Conservation (phyloP, 1,140 invertebrate species). For the Anagrus nilaparvatae region DNA sequence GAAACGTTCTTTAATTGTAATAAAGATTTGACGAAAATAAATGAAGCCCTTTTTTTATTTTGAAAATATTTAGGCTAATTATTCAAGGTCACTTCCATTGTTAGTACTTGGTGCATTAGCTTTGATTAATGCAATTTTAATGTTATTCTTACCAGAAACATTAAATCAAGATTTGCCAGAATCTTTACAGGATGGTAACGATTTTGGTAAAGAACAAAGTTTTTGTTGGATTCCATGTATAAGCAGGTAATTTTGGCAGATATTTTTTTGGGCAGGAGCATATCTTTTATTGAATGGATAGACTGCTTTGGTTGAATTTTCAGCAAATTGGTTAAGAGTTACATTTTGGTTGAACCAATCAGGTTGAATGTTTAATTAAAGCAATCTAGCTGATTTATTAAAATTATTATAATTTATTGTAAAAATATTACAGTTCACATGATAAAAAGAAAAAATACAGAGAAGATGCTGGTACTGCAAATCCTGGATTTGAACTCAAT, state of each 20-base stretch:
- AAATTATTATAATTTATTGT: no score
- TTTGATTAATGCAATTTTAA: conserved; percentile 58
- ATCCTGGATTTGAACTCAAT: conserved; percentile 33
- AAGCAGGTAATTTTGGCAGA: conserved; percentile 46
- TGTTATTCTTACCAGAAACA: conserved; percentile 72
- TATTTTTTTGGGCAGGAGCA: no score
- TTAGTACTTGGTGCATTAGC: conserved; percentile 62
- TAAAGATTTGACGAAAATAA: no score
- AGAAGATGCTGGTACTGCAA: conserved; percentile 30
- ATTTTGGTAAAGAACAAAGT: conserved; percentile 68
- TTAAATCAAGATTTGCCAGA: conserved; percentile 72
- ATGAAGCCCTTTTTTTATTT: no score
- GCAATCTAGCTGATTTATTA: no score
- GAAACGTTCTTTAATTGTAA: no score
- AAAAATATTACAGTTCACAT: conserved; percentile 30
- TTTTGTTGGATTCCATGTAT: conserved; percentile 71
- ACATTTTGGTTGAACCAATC: no score
- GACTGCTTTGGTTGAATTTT: no score
- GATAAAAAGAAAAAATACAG: conserved; percentile 32
- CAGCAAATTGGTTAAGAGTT: no score
- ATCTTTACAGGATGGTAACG: conserved; percentile 72
- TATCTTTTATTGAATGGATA: no score
- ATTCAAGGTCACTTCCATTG: conserved; percentile 57
- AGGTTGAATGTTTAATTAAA: no score
- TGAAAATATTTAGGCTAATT: no score